A percentile compares a stretch with the other conserved stretches of the same genome.
These are phyloP conservation scores for Brenthis daphne DNA, from an alignment of 2,888 invertebrate species.

Conservation along the genomic window DNA sequence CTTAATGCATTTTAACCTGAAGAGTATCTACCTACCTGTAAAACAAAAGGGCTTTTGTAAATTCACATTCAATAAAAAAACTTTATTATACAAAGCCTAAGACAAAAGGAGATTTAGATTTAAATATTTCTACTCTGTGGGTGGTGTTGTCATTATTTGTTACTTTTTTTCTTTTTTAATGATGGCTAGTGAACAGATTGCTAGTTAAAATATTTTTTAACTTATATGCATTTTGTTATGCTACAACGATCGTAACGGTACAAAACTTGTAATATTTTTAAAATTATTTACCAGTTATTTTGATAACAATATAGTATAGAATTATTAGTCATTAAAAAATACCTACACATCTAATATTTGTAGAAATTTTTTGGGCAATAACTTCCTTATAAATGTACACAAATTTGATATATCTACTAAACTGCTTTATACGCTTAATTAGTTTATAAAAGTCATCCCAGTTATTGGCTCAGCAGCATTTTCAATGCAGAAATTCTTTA, in stretches of 20 bases:
- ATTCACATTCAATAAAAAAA: slow-evolving; percentile 23
- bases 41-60: slow-evolving; percentile 65
- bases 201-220: slow-evolving; percentile 20
- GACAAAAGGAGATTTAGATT: slow-evolving; percentile 41
- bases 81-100: slow-evolving; percentile 26
- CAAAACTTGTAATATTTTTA: slow-evolving; percentile 37
- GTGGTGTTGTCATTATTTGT: slow-evolving; percentile 50
- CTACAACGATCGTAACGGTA: slow-evolving; percentile 70
- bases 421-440: no score
- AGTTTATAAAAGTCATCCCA: no score
- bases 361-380: no score
- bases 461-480: no score
- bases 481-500: no score
- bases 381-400: no score
- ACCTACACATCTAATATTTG: no score
- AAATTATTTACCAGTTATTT: not conserved
- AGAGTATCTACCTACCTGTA: slow-evolving; percentile 56
- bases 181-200: slow-evolving; percentile 25
- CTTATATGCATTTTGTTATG: not conserved
- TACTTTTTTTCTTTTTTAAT: slow-evolving; percentile 28
- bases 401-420: no score
- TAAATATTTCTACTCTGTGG: slow-evolving; percentile 53
- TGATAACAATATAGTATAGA: not conserved
- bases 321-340: no score
- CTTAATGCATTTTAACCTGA: slow-evolving; percentile 33